A percentile compares a stretch with the other conserved stretches of the same genome.
Evolutionary conservation across 2,113 vertebrate genomes (phyloP).

Genomic region (Malurus alboscapulatus): DNA sequence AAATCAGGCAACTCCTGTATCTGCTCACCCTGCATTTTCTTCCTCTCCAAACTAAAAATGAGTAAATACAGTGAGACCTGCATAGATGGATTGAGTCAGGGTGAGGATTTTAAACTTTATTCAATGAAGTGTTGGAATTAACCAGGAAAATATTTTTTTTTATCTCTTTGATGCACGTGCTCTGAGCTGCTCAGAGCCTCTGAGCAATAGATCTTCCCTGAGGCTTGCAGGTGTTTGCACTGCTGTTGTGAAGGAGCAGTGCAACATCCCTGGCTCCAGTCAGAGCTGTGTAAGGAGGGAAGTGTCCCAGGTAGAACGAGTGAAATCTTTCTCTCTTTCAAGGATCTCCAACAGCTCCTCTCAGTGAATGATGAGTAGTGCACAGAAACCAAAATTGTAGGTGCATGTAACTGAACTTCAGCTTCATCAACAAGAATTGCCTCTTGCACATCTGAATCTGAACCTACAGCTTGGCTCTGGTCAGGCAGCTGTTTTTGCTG

Average conservation of each 20-base stretch:
- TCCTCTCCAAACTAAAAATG: not conserved
- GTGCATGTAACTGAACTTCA: not conserved
- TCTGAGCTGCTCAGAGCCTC: not conserved
- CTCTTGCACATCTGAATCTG: not conserved
- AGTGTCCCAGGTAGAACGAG: not conserved
- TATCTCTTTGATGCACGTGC: not conserved
- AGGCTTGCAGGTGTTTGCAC: not conserved
- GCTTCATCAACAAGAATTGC: not conserved
- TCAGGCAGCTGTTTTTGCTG: not conserved
- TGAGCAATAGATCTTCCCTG: not conserved
- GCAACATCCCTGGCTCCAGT: too few species aligned
- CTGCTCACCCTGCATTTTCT: not conserved
- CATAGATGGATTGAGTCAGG: not conserved
- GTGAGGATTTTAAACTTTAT: constrained; percentile 6
- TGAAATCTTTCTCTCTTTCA: not conserved
- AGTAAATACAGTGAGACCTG: not conserved
- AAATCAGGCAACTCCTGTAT: not conserved
- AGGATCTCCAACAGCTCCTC: not conserved
- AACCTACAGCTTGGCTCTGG: not conserved
- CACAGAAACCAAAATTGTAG: not conserved
- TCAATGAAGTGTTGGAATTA: not conserved
- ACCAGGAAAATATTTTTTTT: not conserved
- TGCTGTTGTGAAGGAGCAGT: not conserved
- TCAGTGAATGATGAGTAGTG: too few species aligned
- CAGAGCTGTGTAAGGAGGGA: not conserved